Percentiles rank a stretch among this genome's conserved stretches.
Evolutionary conservation across 2,888 invertebrate genomes (phyloP).

Genomic region (Melanostoma mellinum): DNA sequence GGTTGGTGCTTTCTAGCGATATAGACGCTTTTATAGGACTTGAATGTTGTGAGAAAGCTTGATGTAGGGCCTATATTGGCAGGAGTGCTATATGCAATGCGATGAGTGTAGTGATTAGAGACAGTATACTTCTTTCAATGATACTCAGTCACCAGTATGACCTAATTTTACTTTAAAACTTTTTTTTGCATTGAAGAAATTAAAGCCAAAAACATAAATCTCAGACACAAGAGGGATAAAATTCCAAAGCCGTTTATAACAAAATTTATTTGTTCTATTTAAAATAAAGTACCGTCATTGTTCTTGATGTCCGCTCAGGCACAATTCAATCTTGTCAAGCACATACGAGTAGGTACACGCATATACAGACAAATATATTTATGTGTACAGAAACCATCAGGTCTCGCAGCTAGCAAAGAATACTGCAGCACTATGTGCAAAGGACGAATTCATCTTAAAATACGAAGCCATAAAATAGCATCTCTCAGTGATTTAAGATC

Average conservation of each 20-base stretch:
- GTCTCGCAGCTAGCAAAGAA: conserved; percentile 22
- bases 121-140: too few species aligned
- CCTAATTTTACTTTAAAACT: too few species aligned
- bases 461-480: conserved; percentile 67
- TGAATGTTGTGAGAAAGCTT: too few species aligned
- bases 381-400: neutral
- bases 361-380: neutral
- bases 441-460: conserved; percentile 66
- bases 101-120: too few species aligned
- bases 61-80: too few species aligned
- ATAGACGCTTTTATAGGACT: too few species aligned
- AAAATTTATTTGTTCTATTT: conserved; percentile 57
- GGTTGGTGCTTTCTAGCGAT: too few species aligned
- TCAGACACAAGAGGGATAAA: conserved; percentile 12
- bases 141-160: too few species aligned
- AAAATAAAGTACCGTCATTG: conserved; percentile 68
- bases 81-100: too few species aligned
- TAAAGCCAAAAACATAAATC: conserved; percentile 9
- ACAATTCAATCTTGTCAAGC: conserved; percentile 61
- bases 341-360: conserved; percentile 5
- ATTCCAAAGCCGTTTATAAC: conserved; percentile 42
- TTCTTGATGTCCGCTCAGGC: conserved; percentile 61
- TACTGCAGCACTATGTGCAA: conserved; percentile 34
- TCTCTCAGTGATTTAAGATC: conserved; percentile 71
- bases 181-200: too few species aligned